phyloP scores from a whole-genome alignment of 2,888 invertebrate genomes.

The Nomada hirtipes region DNA sequence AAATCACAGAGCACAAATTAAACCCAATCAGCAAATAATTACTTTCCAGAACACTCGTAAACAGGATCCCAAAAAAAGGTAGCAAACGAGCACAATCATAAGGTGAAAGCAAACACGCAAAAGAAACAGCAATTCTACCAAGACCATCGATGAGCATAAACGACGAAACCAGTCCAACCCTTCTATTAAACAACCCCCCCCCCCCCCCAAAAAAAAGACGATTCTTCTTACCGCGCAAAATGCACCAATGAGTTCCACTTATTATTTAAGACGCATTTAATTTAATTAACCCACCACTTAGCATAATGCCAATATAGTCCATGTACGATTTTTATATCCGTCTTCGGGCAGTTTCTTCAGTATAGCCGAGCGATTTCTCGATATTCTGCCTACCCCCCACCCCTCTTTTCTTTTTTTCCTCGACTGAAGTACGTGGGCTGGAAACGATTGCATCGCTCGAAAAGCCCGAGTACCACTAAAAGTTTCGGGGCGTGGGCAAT shows the following conservation, averaged over 20 bases:
- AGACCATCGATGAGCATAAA: neutral
- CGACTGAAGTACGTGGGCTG: constrained; percentile 17
- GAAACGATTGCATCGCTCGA: constrained; percentile 48
- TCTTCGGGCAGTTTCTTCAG: neutral
- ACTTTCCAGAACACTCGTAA: neutral
- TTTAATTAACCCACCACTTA: constrained; percentile 40
- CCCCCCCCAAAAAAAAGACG: neutral
- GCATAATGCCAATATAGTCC: constrained; percentile 26
- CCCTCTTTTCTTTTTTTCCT: neutral
- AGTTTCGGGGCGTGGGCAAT: constrained; percentile 81
- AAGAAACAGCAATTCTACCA: neutral
- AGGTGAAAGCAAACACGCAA: constrained; percentile 7
- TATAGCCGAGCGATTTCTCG: too few species aligned
- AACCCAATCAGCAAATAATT: neutral
- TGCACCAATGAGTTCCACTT: constrained; percentile 9
- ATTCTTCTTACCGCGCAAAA: neutral
- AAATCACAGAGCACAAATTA: neutral
- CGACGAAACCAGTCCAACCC: neutral
- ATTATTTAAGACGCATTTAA: constrained; percentile 28
- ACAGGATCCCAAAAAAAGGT: neutral
- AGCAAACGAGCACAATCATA: neutral
- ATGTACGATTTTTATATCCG: constrained; percentile 33
- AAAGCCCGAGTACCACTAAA: constrained; percentile 77
- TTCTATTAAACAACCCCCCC: neutral
- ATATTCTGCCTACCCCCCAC: too few species aligned